Conservation (phyloP, 2,888 invertebrate species). For the Hermodice carunculata region DNA sequence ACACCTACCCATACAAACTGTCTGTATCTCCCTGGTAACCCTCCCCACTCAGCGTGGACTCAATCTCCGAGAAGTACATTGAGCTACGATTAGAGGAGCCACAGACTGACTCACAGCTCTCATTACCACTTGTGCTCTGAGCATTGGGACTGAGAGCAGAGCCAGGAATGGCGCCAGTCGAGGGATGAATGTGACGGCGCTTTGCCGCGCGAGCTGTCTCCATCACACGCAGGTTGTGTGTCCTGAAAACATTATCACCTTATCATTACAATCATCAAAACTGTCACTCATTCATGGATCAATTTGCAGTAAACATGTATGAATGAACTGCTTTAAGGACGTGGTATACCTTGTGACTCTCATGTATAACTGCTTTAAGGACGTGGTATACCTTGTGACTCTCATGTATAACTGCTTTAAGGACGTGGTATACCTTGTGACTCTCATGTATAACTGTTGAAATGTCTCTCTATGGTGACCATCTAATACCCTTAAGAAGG, state of each 20-base stretch:
- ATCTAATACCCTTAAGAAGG: too few relatives aligned
- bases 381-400: too few relatives aligned
- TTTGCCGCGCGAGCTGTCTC: constrained; percentile 79
- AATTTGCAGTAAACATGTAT: too few relatives aligned
- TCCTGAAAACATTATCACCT: constrained; percentile 75
- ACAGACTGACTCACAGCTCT: constrained; percentile 25
- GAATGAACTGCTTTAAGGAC: too few relatives aligned
- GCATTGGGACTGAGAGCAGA: constrained; percentile 30
- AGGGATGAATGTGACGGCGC: constrained; percentile 33
- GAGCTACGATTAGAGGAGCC: constrained; percentile 50
- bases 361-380: too few relatives aligned
- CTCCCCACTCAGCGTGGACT: constrained; percentile 62
- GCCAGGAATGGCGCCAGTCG: constrained; percentile 28
- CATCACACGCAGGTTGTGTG: constrained; percentile 89
- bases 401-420: too few relatives aligned
- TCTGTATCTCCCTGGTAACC: constrained; percentile 58
- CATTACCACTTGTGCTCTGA: constrained; percentile 21
- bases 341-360: too few relatives aligned
- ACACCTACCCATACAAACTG: constrained; percentile 54
- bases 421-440: too few relatives aligned
- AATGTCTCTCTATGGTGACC: too few relatives aligned
- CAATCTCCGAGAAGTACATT: constrained; percentile 63
- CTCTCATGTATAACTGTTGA: too few relatives aligned
- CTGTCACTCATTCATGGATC: too few relatives aligned
- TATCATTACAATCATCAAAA: too few relatives aligned